These are phyloP conservation scores for Psammodynastes pulverulentus DNA, from an alignment of 2,113 vertebrate genomes.

Conservation along the genomic window DNA sequence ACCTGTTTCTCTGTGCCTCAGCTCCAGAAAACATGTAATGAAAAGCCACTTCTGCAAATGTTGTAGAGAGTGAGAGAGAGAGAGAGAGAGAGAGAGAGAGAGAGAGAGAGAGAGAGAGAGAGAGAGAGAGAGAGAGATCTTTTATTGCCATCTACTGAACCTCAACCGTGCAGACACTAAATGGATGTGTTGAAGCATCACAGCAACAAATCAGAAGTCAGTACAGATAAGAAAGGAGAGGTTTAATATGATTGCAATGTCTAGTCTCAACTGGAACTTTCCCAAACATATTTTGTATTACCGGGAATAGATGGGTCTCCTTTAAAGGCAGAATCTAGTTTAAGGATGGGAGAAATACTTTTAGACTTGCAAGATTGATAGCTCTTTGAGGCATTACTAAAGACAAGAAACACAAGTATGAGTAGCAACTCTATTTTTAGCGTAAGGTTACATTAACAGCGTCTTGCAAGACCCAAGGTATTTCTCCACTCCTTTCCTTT, in stretches of 20 bases:
- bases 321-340: not conserved
- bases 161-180: not conserved
- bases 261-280: not conserved
- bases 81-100: no score
- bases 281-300: not conserved
- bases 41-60: not conserved
- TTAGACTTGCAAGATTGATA: not conserved
- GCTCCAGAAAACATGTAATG: not conserved
- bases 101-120: no score
- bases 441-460: not conserved
- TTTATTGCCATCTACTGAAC: not conserved
- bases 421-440: not conserved
- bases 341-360: not conserved
- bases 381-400: not conserved
- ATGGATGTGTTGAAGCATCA: not conserved
- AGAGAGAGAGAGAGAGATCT: not conserved
- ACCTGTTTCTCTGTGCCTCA: not conserved
- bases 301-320: not conserved
- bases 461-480: not conserved
- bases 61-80: not conserved
- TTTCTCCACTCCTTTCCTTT: not conserved
- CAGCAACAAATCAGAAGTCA: not conserved
- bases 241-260: not conserved
- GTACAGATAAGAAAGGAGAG: not conserved
- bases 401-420: not conserved